These are phyloP conservation scores for Columba guinea DNA, from an alignment of 2,797 vertebrate species.

Conservation along the genomic window DNA sequence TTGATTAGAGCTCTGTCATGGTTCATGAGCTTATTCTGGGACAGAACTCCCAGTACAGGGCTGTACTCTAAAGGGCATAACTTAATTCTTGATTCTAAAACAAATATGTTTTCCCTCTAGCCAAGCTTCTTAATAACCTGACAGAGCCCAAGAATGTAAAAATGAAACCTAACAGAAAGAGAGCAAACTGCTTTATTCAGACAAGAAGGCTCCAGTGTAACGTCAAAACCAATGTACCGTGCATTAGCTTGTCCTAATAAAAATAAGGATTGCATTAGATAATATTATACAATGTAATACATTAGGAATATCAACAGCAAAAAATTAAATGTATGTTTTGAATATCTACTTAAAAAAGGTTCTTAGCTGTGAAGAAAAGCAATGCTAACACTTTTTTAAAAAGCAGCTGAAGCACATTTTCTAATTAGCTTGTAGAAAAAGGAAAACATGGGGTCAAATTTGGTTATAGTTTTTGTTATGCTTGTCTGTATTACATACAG, in stretches of 20 bases:
- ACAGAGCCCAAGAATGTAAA: neutral
- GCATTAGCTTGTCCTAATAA: neutral
- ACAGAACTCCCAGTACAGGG: neutral
- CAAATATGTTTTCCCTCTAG: neutral
- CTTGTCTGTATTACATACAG: neutral
- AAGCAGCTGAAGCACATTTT: neutral
- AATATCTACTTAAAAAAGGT: neutral
- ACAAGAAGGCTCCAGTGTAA: neutral
- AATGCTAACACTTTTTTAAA: neutral
- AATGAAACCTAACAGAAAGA: neutral
- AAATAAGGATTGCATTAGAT: neutral
- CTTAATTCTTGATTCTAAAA: slow-evolving; percentile 23
- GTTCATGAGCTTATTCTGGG: slow-evolving; percentile 5
- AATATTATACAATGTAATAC: neutral
- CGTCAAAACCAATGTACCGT: neutral
- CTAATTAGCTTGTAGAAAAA: neutral
- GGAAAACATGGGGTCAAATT: neutral
- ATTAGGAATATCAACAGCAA: neutral
- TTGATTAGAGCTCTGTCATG: neutral
- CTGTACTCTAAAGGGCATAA: neutral
- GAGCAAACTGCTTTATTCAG: neutral
- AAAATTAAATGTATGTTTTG: neutral
- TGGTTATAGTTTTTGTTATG: neutral
- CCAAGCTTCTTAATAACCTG: slow-evolving; percentile 14
- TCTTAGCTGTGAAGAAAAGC: neutral